Base-by-base conservation (phyloP, 2,113 vertebrate genomes). In the Salvator merianae region DNA sequence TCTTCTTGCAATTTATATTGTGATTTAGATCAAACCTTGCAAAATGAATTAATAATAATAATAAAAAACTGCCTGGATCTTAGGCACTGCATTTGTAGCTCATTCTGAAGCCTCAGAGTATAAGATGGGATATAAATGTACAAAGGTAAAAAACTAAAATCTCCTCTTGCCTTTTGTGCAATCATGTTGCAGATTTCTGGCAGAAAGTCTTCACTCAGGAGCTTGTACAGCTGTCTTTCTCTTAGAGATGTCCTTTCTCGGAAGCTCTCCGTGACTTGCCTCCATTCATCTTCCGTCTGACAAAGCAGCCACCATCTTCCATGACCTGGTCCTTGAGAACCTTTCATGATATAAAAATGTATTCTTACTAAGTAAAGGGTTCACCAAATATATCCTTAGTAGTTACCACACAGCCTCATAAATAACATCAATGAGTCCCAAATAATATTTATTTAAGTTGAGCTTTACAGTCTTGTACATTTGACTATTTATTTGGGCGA, bases 101-200 rank as follows among this genome's bases (percentile, higher is more conserved):
- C 18, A 59, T 20, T 20, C 55, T 59, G 55, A 59, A 16, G 55
- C 55, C 55, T 59, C 16, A 16, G 14, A 59, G 20, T 59, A 20
- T 59, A 59, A 59, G 14, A 2, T 20, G 55, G 20, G 20, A 59
- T 20, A 20, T 59, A 16, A 59, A 59, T 59, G 14, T 59, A 59
- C 16, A 59, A 20, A 59, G 16, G 20, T 59, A 53, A n/a, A 69
- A 24, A 34, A 69, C n/a, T 47, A 50, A 10, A 32, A 65, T 40
- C 78, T 2, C 86, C 84, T 12, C 95, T 91, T 90, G 99, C 99
- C 97, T 98, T 99, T 95, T 99, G 97, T 84, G 98, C 96, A 79
- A 99, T 99, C 98, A 99, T 99, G 95, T 95, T 99, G 95, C 98
- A 97, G 94, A 99, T 99, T 94, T 99, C 98, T 1, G 98, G 98